Evolutionary conservation across 2,797 vertebrate species (phyloP).

Genomic region (Lagorchestes hirsutus): DNA sequence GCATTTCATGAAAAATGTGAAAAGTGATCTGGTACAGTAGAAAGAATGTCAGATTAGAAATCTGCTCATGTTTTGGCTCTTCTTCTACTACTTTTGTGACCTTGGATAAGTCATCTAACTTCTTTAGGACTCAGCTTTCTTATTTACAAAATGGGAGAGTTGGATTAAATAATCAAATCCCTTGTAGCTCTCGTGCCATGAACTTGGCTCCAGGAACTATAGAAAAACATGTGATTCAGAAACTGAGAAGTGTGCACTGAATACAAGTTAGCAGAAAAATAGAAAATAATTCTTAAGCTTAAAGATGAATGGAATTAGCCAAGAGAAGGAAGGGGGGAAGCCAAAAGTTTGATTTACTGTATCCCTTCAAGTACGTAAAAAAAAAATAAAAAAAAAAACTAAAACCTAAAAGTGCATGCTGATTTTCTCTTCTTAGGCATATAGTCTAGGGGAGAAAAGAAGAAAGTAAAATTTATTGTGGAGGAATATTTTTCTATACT

Average conservation of each 20-base stretch:
- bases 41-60: background rate
- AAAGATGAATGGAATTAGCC: background rate
- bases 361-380: background rate
- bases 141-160: background rate
- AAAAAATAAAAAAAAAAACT: background rate
- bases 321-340: background rate
- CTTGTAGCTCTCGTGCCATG: background rate
- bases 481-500: background rate
- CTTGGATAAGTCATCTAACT: background rate
- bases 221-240: background rate
- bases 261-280: conserved; percentile 44
- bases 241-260: background rate
- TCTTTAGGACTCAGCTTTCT: background rate
- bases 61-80: background rate
- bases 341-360: background rate
- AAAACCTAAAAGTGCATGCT: background rate
- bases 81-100: background rate
- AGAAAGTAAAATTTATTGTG: background rate
- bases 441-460: background rate
- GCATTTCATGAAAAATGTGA: background rate
- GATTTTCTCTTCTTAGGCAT: background rate
- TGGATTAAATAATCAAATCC: background rate
- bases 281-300: background rate
- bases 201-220: background rate
- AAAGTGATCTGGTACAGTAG: background rate